Evolutionary conservation across 2,113 vertebrate species (phyloP).

Genomic region (Uropsilus gracilis): DNA sequence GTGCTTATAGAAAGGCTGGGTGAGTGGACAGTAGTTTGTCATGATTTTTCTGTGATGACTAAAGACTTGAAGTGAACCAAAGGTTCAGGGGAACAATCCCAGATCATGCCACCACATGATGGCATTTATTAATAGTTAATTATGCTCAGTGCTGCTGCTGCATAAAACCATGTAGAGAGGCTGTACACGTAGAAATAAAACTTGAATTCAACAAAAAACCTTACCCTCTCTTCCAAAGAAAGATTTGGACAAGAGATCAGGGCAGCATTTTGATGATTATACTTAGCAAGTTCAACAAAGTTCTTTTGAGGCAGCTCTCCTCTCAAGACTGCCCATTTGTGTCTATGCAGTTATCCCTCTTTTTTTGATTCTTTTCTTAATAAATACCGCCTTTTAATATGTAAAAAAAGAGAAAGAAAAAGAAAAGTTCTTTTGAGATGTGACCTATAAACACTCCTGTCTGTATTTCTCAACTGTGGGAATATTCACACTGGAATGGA

Average conservation of each 20-base stretch:
- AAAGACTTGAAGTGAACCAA: background rate
- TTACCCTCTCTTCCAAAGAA: conserved; percentile 33
- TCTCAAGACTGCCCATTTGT: no score
- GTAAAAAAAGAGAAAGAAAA: no score
- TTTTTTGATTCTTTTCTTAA: no score
- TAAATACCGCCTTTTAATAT: no score
- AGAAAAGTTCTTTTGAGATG: conserved; percentile 40
- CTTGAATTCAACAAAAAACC: conserved; percentile 47
- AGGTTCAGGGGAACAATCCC: background rate
- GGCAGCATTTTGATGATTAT: conserved; percentile 12
- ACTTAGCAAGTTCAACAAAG: conserved; percentile 36
- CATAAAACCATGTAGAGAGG: background rate
- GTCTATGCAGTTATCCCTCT: no score
- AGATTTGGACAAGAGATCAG: background rate
- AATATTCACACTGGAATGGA: conserved; percentile 44
- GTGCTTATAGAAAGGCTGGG: conserved; percentile 12
- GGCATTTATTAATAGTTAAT: conserved; percentile 34
- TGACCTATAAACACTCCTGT: background rate
- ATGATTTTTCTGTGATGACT: background rate
- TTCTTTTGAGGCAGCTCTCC: conserved; percentile 48
- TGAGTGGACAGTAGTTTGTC: background rate
- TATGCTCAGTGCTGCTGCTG: conserved; percentile 36
- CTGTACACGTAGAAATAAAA: conserved; percentile 45
- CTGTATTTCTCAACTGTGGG: conserved; percentile 16
- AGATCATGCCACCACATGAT: background rate